phyloP scores from a whole-genome alignment of 2,797 vertebrate genomes.

The Kryptopterus vitreolus region DNA sequence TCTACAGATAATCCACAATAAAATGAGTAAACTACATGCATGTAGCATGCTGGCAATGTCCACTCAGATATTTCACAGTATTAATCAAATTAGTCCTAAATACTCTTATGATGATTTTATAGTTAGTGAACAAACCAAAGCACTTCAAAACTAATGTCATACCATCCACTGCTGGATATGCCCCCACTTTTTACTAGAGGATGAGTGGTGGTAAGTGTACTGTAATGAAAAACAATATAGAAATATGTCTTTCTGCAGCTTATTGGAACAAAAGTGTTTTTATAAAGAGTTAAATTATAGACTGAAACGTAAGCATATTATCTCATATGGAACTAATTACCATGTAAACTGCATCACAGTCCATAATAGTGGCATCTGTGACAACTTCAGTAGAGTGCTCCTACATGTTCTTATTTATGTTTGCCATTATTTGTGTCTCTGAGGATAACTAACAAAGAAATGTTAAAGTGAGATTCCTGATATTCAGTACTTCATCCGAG shows the following conservation, averaged over 20 bases:
- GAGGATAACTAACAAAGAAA: too few relatives aligned
- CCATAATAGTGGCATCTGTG: too few relatives aligned
- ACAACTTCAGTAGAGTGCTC: too few relatives aligned
- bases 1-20: neutral
- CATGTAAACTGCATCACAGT: too few relatives aligned
- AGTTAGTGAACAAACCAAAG: constrained; percentile 27
- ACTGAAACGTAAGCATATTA: neutral
- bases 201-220: constrained; percentile 81
- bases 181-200: constrained; percentile 92
- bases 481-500: too few relatives aligned
- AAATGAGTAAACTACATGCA: neutral
- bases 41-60: neutral
- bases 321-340: too few relatives aligned
- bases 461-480: too few relatives aligned
- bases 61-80: constrained; percentile 4
- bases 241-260: constrained; percentile 46
- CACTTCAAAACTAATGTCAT: constrained; percentile 67
- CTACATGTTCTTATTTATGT: too few relatives aligned
- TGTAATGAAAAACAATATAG: constrained; percentile 63
- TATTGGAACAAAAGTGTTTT: neutral
- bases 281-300: neutral
- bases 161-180: constrained; percentile 99
- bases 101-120: constrained; percentile 4
- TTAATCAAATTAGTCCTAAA: constrained; percentile 4
- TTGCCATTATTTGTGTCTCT: too few relatives aligned